A percentile compares a stretch with the other conserved stretches of the same genome.
These are phyloP conservation scores for Pegoplata infirma DNA, from an alignment of 2,888 invertebrate species.

Conservation along the genomic window DNA sequence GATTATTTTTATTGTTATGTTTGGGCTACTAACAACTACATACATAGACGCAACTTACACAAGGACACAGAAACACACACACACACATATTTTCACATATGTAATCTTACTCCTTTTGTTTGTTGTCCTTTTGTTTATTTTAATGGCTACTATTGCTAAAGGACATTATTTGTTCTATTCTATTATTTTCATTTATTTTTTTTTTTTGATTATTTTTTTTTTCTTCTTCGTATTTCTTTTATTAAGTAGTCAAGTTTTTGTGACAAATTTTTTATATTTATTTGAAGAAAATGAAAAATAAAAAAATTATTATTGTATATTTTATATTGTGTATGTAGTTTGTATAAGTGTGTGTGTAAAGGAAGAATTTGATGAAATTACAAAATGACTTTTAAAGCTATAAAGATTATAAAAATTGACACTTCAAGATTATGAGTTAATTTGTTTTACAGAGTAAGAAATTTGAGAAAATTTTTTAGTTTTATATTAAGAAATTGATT, in stretches of 20 bases:
- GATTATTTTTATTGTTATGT: conserved; percentile 40
- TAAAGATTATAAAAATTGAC: conserved; percentile 3
- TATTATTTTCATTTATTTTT: too few species aligned
- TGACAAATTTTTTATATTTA: background rate
- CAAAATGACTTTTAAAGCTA: conserved; percentile 27
- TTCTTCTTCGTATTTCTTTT: background rate
- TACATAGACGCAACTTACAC: background rate
- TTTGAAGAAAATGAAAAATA: background rate
- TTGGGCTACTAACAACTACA: background rate
- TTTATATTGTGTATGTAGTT: background rate
- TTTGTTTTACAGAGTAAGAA: background rate
- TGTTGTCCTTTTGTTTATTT: conserved; percentile 18
- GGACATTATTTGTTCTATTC: background rate
- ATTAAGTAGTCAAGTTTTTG: background rate
- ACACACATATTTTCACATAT: conserved; percentile 1
- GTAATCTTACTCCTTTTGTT: background rate
- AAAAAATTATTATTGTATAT: background rate
- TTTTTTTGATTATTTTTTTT: background rate
- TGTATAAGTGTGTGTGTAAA: too few species aligned
- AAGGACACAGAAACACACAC: background rate
- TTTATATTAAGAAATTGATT: too few species aligned
- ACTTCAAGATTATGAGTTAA: conserved; percentile 7
- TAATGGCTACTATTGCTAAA: background rate
- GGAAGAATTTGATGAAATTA: conserved; percentile 2
- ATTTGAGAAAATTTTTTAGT: too few species aligned